These are phyloP conservation scores for Vulpes ferrilata DNA, from an alignment of 2,113 vertebrate genomes.

Conservation along the genomic window DNA sequence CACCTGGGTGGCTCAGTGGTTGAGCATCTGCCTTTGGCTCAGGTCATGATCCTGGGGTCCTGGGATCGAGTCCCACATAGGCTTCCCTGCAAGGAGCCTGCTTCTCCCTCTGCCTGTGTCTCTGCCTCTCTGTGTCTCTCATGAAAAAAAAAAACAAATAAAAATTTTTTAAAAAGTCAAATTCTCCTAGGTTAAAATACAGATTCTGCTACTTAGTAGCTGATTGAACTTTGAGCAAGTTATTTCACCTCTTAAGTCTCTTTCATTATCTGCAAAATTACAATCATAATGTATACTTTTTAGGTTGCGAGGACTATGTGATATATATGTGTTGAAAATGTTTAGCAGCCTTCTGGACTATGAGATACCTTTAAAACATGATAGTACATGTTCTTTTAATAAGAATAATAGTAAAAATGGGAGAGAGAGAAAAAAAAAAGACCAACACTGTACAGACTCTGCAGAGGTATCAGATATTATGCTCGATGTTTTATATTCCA, in stretches of 20 bases:
- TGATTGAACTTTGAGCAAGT: neutral
- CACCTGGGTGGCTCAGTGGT: too few species aligned
- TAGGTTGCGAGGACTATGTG: neutral
- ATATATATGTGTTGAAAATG: neutral
- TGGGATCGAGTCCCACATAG: too few species aligned
- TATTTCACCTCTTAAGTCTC: neutral
- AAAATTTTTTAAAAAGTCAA: neutral
- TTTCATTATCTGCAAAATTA: neutral
- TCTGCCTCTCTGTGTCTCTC: too few species aligned
- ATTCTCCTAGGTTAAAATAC: neutral
- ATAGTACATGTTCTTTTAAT: neutral
- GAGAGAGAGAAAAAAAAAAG: neutral
- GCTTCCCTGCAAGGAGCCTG: too few species aligned
- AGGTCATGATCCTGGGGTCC: too few species aligned
- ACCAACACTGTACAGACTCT: neutral
- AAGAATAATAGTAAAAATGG: neutral
- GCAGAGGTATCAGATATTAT: neutral
- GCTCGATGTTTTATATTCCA: neutral
- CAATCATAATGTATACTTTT: neutral
- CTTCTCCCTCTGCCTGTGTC: too few species aligned
- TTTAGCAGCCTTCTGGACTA: neutral
- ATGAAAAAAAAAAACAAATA: too few species aligned
- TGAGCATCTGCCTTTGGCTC: too few species aligned
- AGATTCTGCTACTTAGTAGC: neutral
- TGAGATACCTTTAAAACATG: neutral